A percentile compares a stretch with the other conserved stretches of the same genome.
phyloP scores from a whole-genome alignment of 2,113 vertebrate genomes.

The Benitochromis conjunctus region DNA sequence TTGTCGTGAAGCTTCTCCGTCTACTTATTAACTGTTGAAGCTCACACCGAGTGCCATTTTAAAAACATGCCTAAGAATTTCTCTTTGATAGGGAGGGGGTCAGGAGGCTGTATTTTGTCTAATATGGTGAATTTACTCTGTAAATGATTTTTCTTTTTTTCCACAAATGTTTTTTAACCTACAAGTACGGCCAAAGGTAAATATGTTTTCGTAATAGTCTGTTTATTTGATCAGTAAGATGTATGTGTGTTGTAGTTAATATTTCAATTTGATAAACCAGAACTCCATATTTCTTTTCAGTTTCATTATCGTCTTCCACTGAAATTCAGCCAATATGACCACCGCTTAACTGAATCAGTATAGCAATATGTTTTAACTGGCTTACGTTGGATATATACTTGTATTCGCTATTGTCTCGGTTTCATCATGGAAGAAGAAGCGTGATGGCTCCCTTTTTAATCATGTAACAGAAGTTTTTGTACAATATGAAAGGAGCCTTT shows the following conservation, averaged over 20 bases:
- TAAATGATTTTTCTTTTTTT: constrained; percentile 44
- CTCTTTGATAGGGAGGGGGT: constrained; percentile 26
- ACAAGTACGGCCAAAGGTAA: constrained; percentile 65
- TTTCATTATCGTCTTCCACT: constrained; percentile 41
- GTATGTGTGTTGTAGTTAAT: constrained; percentile 52
- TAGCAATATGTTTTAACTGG: constrained; percentile 31
- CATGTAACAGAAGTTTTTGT: neutral
- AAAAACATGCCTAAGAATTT: constrained; percentile 49
- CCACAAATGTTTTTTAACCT: constrained; percentile 55
- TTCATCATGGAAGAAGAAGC: neutral
- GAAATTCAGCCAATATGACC: constrained; percentile 35
- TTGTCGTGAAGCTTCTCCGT: constrained; percentile 11
- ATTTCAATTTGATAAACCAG: constrained; percentile 45
- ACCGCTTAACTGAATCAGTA: constrained; percentile 8
- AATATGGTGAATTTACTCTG: constrained; percentile 62
- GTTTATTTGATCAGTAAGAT: constrained; percentile 58
- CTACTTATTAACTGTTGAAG: constrained; percentile 28
- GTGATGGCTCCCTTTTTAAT: constrained; percentile 3
- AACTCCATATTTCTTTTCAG: constrained; percentile 31
- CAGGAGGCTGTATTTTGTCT: constrained; percentile 47
- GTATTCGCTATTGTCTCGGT: neutral
- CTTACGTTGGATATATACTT: constrained; percentile 17
- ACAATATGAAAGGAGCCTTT: constrained; percentile 15
- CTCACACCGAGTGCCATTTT: constrained; percentile 41
- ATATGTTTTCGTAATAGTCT: constrained; percentile 64